Base-by-base conservation (phyloP, 2,113 vertebrate species). In the Synodontis membranacea region DNA sequence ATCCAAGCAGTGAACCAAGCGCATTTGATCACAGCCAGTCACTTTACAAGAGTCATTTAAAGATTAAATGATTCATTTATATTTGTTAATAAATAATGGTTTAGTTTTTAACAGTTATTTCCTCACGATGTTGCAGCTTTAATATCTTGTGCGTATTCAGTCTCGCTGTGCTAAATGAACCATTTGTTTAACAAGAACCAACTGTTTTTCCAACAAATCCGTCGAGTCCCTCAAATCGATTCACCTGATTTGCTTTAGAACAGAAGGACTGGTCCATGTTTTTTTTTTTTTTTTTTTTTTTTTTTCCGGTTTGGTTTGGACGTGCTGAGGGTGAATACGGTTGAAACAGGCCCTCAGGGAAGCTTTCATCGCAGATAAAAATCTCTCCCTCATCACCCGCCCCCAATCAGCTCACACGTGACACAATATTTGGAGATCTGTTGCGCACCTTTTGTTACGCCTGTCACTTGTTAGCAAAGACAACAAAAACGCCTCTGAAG, bases 381-480 rank as follows among this genome's bases (percentile, higher is more conserved):
- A 83, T 50, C 74, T 10, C 6, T 2, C 15, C 48, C n/a, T 6
- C 25, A 42, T 3, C 58, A 5, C 58, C 48, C 37, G 2, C 44
- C 66, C 48, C 66, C 82, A 7, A 74, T 74, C 66, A 42, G 46
- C 25, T 72, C 66, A 84, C 82, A 56, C 34, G 14, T 84, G 82
- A 84, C 48, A 84, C 66, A 74, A 84, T 74, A 84, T 84, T 84
- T 84, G 66, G 23, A 84, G 64, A 58, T 84, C 66, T 74, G 50
- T 84, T 84, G 54, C 82, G 34, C 14, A 23, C 7, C 82, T 74
- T 84, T 84, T 84, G 82, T 84, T 84, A 19, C 34, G 23, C 2
- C 68, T 56, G 48, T 84, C 82, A 84, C 48, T 74, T 21, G 14
- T 56, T 84, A 58, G 66, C 25, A 72, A 21, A 56, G 31, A 84